Evolutionary conservation across 2,888 invertebrate species (phyloP), one percentile per base, ranked within the genome.

Genomic region (Drosophila eohydei): DNA sequence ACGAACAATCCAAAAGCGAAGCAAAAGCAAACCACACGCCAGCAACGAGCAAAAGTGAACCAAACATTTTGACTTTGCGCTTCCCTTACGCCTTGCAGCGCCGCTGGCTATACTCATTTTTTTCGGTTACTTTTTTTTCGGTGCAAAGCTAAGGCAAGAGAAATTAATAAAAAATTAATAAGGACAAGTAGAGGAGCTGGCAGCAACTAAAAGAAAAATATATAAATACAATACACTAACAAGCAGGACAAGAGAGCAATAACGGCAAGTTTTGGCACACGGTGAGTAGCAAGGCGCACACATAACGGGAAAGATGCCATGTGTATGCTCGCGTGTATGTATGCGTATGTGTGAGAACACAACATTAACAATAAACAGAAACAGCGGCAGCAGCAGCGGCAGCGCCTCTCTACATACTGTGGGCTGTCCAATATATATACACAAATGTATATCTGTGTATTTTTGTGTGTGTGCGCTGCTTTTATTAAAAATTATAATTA

Each of bases 351-450:
- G 26, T 50, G 55, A 44, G 40, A 36, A 64, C 68, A 77, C 59
- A 78, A 74, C 63, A 81, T 80, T 80, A 85, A 86, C 78, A 83
- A 83, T 79, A 88, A 86, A 83, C 81, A 88, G 72, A 87, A 78
- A 74, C 71, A 57, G 68, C 65, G 59, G 78, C 70, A 73, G 54
- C 46, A 12, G 4, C 46, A 51, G 59, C 60, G 46, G 44, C 43
- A 32, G 62, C 34, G 60, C 21, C 70, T 54, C 75, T 65, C 71
- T 61, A 70, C 65, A 62, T 44, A 48, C 54, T 50, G 16, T 16
- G 9, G 9, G 32, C 14, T 62, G 40, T 28, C 60, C 14, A 44
- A 56, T 26, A 41, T 16, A 46, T 21, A 48, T 41, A 60, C 28
- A 46, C 40, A 65, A 32, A 28, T 41, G 26, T n/a, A n/a, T 21